These are phyloP conservation scores for Pongo pygmaeus DNA, from an alignment of 2,113 vertebrate genomes.

Conservation along the genomic window DNA sequence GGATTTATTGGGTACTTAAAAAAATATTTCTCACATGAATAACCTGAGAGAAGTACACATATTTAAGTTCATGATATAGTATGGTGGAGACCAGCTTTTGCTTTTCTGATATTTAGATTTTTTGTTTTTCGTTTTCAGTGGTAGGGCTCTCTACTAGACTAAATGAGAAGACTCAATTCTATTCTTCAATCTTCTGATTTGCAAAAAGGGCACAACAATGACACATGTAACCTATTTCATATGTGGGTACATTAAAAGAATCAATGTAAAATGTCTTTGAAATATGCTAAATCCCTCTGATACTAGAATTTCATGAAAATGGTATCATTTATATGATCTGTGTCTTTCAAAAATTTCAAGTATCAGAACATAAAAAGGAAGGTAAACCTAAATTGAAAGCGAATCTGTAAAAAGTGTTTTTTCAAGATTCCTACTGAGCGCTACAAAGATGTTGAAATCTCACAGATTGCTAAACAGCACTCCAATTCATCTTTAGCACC, in stretches of 20 bases:
- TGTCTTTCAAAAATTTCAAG: constrained; percentile 16
- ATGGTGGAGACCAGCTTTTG: not conserved
- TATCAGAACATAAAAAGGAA: constrained; percentile 23
- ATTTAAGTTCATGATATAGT: constrained; percentile 13
- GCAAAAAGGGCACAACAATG: not conserved
- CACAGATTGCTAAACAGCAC: constrained; percentile 54
- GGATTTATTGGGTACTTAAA: constrained; percentile 30
- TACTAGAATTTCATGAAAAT: not conserved
- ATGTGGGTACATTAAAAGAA: not conserved
- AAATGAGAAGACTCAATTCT: not conserved
- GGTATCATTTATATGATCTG: not conserved
- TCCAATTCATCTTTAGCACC: constrained; percentile 48
- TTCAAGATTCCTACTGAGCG: constrained; percentile 32
- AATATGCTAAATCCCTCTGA: not conserved
- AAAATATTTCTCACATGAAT: not conserved
- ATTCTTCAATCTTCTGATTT: not conserved
- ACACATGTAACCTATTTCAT: not conserved
- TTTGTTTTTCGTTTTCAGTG: not conserved
- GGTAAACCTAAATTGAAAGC: constrained; percentile 39
- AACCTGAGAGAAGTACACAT: not conserved
- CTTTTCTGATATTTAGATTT: not conserved
- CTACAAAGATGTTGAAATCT: constrained; percentile 39
- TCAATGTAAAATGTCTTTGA: not conserved
- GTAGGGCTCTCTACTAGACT: not conserved
- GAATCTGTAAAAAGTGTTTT: constrained; percentile 35